A percentile compares a stretch with the other conserved stretches of the same genome.
phyloP scores from a whole-genome alignment of 2,888 invertebrate species.

The Eupeodes luniger region DNA sequence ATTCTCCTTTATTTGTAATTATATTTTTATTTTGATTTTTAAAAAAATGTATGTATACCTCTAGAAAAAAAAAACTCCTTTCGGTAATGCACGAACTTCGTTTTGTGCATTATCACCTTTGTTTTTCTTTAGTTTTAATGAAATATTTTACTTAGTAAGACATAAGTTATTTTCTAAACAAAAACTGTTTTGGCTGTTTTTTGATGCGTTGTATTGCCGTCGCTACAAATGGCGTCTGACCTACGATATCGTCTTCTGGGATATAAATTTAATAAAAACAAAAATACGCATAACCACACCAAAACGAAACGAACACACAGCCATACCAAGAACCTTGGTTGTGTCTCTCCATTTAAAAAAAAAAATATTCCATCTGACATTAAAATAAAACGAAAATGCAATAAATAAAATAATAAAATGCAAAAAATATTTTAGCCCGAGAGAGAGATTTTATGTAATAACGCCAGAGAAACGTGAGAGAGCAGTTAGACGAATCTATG shows the following conservation, averaged over 20 bases:
- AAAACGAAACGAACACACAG: conserved; percentile 1
- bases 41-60: conserved; percentile 45
- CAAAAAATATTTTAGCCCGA: conserved; percentile 18
- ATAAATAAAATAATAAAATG: conserved; percentile 11
- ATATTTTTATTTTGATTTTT: conserved; percentile 44
- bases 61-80: conserved; percentile 42
- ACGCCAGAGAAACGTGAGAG: conserved; percentile 39
- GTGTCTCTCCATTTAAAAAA: conserved; percentile 29
- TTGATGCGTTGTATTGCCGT: conserved; percentile 74
- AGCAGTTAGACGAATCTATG: conserved; percentile 62
- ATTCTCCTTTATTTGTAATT: conserved; percentile 61
- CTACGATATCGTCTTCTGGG: conserved; percentile 60
- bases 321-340: conserved; percentile 64
- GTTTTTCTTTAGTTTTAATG: conserved; percentile 75
- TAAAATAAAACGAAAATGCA: too few relatives aligned
- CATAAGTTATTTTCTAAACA: conserved; percentile 71
- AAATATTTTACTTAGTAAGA: conserved; percentile 67
- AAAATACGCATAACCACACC: conserved; percentile 12
- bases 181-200: conserved; percentile 71
- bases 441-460: conserved; percentile 41
- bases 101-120: conserved; percentile 64
- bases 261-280: neutral
- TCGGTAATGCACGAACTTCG: conserved; percentile 61
- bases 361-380: conserved; percentile 44
- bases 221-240: conserved; percentile 72